Conservation (phyloP, 2,113 vertebrate genomes). For the Oncorhynchus gorbuscha region DNA sequence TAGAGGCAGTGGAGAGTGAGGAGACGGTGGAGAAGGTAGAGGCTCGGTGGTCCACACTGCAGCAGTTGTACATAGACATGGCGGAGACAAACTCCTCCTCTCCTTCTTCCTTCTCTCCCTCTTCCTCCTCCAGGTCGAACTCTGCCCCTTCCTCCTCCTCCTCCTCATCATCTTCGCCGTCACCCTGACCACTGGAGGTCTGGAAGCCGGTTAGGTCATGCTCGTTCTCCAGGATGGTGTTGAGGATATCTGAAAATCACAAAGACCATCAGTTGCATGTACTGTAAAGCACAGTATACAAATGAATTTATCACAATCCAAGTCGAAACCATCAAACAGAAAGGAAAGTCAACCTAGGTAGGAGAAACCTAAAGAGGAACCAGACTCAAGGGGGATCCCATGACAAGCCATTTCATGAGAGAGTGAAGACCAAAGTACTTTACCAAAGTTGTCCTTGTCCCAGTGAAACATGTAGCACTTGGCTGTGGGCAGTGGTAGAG, state of each 20-base stretch:
- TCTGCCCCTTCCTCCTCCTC: conserved; percentile 58
- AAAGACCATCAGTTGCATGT: too few species aligned
- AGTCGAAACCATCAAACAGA: too few species aligned
- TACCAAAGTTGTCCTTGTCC: conserved; percentile 97
- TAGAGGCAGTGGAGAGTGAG: conserved; percentile 74
- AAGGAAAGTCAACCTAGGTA: too few species aligned
- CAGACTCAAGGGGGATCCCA: too few species aligned
- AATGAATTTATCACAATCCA: too few species aligned
- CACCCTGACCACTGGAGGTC: conserved; percentile 52
- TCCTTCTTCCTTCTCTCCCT: conserved; percentile 72
- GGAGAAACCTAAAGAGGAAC: too few species aligned
- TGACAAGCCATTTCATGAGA: too few species aligned
- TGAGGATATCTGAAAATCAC: conserved; percentile 80
- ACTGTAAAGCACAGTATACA: too few species aligned
- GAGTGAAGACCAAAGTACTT: conserved; percentile 36
- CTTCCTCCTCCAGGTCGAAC: conserved; percentile 62
- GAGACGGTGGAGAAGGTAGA: conserved; percentile 77
- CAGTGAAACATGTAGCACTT: conserved; percentile 89
- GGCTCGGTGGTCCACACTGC: conserved; percentile 51
- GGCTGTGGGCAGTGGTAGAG: conserved; percentile 82
- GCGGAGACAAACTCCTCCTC: conserved; percentile 36
- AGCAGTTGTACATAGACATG: conserved; percentile 62
- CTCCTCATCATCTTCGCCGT: conserved; percentile 70
- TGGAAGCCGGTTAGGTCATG: conserved; percentile 55
- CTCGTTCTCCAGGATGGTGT: conserved; percentile 84